Evolutionary conservation across 2,888 invertebrate genomes (phyloP).

Genomic region (Priocnemis perturbator): DNA sequence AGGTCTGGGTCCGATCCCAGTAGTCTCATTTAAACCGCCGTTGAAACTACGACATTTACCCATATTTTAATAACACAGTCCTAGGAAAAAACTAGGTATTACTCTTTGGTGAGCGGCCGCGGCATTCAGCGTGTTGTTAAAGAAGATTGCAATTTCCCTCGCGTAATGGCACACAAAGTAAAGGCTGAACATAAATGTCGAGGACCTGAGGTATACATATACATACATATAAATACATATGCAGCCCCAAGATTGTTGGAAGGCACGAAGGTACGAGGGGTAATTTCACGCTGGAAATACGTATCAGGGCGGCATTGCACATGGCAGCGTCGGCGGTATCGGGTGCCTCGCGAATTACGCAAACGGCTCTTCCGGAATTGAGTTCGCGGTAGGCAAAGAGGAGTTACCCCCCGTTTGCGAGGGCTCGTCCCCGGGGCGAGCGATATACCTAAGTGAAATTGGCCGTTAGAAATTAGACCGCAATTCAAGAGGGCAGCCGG

Average conservation of each 20-base stretch:
- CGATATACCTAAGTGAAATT: slow-evolving; percentile 38
- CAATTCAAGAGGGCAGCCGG: slow-evolving; percentile 22
- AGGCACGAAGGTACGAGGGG: slow-evolving; percentile 1
- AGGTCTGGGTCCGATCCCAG: no score
- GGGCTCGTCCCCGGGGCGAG: slow-evolving; percentile 10
- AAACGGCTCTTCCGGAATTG: slow-evolving; percentile 35
- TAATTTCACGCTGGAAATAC: slow-evolving; percentile 12
- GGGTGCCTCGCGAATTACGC: slow-evolving; percentile 28
- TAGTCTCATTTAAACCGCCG: no score
- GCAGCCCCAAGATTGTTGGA: neutral
- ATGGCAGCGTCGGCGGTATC: slow-evolving; percentile 8
- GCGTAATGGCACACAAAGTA: slow-evolving; percentile 12
- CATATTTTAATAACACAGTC: no score
- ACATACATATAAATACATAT: no score
- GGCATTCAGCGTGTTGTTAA: neutral
- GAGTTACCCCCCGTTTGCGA: neutral
- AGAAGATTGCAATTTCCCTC: slow-evolving; percentile 24
- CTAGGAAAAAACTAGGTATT: no score
- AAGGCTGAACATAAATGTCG: slow-evolving; percentile 20
- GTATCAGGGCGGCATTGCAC: slow-evolving; percentile 4
- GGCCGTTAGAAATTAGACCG: slow-evolving; percentile 42
- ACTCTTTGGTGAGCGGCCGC: no score
- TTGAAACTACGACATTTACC: no score
- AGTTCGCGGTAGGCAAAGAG: slow-evolving; percentile 21
- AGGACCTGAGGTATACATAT: slow-evolving; percentile 2